Conservation (phyloP, 2,888 invertebrate species). For the Cheilosia scutellata region DNA sequence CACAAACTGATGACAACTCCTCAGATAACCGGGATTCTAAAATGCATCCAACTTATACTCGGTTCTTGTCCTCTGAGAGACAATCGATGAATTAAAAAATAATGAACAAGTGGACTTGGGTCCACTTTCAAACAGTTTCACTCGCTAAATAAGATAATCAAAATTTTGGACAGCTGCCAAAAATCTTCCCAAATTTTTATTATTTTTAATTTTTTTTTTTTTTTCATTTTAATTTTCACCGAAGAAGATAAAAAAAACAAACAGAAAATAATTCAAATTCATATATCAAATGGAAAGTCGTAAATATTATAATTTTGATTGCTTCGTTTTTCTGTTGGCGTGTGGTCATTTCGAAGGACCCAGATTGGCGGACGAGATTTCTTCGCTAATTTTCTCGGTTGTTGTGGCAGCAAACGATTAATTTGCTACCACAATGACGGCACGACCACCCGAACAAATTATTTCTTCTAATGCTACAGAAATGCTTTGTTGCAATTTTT, state of each 20-base stretch:
- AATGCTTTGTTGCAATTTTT: conserved; percentile 5
- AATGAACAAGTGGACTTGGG: not conserved
- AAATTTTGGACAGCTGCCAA: conserved; percentile 42
- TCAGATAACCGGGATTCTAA: no score
- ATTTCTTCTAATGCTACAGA: not conserved
- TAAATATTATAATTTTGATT: conserved; percentile 35
- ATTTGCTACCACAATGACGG: conserved; percentile 14
- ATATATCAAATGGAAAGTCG: conserved; percentile 36
- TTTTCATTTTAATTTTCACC: conserved; percentile 19
- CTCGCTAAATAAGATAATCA: conserved; percentile 7
- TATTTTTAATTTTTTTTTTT: conserved; percentile 8
- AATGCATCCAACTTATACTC: no score
- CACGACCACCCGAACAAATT: not conserved
- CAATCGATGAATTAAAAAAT: not conserved
- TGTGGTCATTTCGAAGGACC: conserved; percentile 26
- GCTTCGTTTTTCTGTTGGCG: conserved; percentile 1
- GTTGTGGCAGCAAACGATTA: conserved; percentile 36
- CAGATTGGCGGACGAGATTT: conserved; percentile 8
- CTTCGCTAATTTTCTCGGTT: conserved; percentile 31
- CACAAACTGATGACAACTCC: no score
- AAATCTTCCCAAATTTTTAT: not conserved
- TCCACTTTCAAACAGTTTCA: conserved; percentile 45
- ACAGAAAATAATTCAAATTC: conserved; percentile 36
- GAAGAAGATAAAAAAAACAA: conserved; percentile 9
- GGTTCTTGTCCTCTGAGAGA: no score